These are phyloP conservation scores for Ophioderma brevispina DNA, from an alignment of 35 echinoderm and acorn worm genomes.

Conservation along the genomic window DNA sequence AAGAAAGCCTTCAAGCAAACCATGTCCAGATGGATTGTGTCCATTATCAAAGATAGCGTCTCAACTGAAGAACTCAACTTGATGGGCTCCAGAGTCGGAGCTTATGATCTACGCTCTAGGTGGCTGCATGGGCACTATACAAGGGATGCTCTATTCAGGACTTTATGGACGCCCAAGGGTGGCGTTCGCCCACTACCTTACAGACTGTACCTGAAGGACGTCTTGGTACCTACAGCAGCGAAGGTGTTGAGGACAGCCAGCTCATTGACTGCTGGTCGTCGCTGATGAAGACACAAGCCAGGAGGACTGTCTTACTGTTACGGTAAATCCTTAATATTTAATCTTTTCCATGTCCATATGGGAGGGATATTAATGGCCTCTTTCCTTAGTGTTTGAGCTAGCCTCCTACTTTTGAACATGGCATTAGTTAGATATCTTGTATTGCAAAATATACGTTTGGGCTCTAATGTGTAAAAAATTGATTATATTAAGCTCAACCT, in stretches of 20 bases:
- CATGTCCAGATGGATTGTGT: conserved; percentile 21
- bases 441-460: no score
- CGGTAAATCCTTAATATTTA: background rate
- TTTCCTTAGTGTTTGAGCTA: background rate
- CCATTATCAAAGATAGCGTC: background rate
- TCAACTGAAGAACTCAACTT: no score
- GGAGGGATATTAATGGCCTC: background rate
- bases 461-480: no score
- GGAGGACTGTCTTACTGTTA: background rate
- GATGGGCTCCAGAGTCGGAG: background rate
- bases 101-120: conserved; percentile 6
- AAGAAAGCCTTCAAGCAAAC: conserved; percentile 5
- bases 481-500: no score
- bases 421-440: no score
- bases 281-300: background rate
- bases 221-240: background rate
- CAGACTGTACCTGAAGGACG: conserved; percentile 6
- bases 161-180: conserved; percentile 4
- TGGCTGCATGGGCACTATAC: background rate
- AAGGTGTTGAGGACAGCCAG: background rate
- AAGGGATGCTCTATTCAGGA: no score
- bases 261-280: background rate
- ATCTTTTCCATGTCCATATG: background rate
- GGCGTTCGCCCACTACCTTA: background rate
- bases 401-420: background rate